Conservation (phyloP, 2,797 vertebrate species). For the Hyperoplus immaculatus region DNA sequence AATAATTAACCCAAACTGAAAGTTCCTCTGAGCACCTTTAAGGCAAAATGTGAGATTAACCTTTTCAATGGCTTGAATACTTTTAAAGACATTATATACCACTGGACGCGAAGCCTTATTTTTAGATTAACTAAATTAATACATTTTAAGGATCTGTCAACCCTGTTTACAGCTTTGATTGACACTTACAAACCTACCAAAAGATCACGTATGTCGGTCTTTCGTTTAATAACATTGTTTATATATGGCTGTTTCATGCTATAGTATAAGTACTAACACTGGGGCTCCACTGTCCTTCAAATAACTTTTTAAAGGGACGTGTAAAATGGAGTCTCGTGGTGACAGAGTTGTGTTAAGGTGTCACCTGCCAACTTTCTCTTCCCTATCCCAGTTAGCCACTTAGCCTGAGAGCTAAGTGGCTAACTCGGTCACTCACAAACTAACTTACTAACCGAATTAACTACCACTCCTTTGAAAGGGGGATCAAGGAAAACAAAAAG, state of each 20-base stretch:
- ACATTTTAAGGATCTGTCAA: no score
- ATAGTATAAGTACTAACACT: not conserved
- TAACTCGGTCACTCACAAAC: not conserved
- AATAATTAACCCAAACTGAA: no score
- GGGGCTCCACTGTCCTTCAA: not conserved
- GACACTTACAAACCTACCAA: not conserved
- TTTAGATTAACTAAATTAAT: no score
- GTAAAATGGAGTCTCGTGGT: not conserved
- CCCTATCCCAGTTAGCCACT: not conserved
- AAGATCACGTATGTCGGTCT: not conserved
- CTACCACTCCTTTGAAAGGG: no score
- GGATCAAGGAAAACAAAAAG: no score
- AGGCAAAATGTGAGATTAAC: no score
- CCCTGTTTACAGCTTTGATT: not conserved
- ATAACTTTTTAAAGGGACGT: slow-evolving; percentile 18
- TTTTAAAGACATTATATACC: no score
- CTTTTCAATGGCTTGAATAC: no score
- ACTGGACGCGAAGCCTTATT: no score
- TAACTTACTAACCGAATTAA: slow-evolving; percentile 11
- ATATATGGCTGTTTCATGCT: not conserved
- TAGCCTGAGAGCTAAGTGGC: slow-evolving; percentile 51
- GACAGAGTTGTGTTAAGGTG: not conserved
- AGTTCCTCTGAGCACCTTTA: no score
- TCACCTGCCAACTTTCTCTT: slow-evolving; percentile 33
- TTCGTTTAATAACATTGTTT: not conserved